phyloP scores from a whole-genome alignment of 92 coral and sea anemone species.

The Phenganax subtilis region DNA sequence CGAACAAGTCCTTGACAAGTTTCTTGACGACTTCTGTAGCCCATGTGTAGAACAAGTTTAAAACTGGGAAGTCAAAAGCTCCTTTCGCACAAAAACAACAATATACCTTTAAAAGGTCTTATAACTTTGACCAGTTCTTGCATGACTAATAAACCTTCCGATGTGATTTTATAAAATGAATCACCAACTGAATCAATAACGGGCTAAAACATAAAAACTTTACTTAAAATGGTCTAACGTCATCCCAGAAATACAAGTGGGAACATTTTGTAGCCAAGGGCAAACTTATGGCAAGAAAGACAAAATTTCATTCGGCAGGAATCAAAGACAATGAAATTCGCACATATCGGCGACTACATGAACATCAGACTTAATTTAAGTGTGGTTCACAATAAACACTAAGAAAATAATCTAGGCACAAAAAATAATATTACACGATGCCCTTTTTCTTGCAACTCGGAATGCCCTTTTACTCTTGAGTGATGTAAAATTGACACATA shows the following conservation, averaged over 20 bases:
- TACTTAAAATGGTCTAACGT: too few species aligned
- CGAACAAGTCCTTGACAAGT: neutral
- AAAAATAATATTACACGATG: neutral
- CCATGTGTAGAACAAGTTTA: conserved; percentile 19
- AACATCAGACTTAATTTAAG: too few species aligned
- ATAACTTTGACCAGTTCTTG: conserved; percentile 96
- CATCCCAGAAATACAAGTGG: too few species aligned
- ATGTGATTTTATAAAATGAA: conserved; percentile 92
- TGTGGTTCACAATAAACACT: too few species aligned
- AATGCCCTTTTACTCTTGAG: too few species aligned
- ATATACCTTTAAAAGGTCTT: conserved; percentile 71
- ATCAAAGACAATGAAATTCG: too few species aligned
- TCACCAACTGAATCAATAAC: conserved; percentile 87
- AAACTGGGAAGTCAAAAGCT: neutral
- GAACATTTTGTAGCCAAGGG: too few species aligned
- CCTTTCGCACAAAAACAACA: neutral
- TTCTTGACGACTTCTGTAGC: neutral
- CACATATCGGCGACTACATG: too few species aligned
- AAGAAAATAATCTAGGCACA: neutral
- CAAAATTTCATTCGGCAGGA: too few species aligned
- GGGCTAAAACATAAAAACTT: conserved; percentile 53
- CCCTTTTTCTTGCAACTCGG: too few species aligned
- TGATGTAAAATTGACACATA: too few species aligned
- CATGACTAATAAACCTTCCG: conserved; percentile 88
- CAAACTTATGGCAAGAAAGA: too few species aligned